Evolutionary conservation across 2,113 vertebrate species (phyloP), one percentile per base, ranked within the genome.

Genomic region (Antidorcas marsupialis): DNA sequence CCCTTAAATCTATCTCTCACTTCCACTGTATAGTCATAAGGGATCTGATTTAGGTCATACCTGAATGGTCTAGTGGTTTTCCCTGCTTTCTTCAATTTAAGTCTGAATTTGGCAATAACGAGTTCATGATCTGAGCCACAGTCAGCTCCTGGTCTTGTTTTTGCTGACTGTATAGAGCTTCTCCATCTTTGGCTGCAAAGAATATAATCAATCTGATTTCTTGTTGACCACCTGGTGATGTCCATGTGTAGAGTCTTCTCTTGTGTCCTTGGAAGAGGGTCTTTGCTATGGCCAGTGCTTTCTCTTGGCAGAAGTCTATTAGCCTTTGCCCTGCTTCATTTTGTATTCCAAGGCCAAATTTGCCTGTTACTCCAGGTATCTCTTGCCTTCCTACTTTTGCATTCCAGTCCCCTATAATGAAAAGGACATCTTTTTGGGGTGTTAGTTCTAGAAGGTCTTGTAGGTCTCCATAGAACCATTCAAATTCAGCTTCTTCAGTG

Each of bases 271-370:
- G 30, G 62, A 64, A 17, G 30, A 17, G 64, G 8, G 33, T 67
- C 7, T 67, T 67, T 19, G 33, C 33, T 67, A n/a, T 67, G 16
- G 19, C 64, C 8, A 19, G 4, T 67, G 16, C 0, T 0, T 67
- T 67, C 64, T n/a, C 64, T 67, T 67, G 33, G 33, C 64, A 67
- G 16, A 67, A 67, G 33, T 67, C 64, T 67, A 5, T 67, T n/a
- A 67, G 16, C 64, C 64, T n/a, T 67, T 67, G 33, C 64, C 64
- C 33, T 67, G 64, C 2, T 67, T 67, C 64, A 67, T 67, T 67
- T 17, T 19, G 16, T 67, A 67, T n/a, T n/a, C 33, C 33, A n/a
- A n/a, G 33, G 16, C 33, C 33, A 67, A 19, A n/a, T 67, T 67
- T 67, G 64, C 33, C 62, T 67, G 33, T 67, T 67, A 67, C 62